Conservation (phyloP, 2,797 vertebrate genomes). For the Poecilia wingei region DNA sequence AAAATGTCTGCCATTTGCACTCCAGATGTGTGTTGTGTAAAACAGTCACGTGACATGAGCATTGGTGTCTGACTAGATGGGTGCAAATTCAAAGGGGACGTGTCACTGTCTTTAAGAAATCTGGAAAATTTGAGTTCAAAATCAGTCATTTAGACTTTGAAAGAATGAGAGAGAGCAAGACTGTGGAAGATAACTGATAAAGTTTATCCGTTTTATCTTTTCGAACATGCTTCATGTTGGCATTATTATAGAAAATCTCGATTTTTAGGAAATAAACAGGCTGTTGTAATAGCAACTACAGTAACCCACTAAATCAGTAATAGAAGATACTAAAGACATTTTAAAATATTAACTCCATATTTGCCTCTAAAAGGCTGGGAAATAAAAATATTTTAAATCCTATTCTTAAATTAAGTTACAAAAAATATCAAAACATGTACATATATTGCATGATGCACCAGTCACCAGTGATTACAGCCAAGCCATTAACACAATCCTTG, state of each 20-base stretch:
- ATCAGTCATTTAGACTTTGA: not conserved
- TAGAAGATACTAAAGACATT: not conserved
- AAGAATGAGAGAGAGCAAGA: not conserved
- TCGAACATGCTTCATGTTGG: not conserved
- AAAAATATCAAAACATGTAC: not conserved
- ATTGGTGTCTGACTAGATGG: not conserved
- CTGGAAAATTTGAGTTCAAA: not conserved
- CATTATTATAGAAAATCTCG: not conserved
- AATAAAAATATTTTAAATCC: not conserved
- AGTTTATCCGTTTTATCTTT: not conserved
- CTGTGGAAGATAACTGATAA: not conserved
- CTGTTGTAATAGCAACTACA: not conserved
- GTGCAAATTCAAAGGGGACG: not conserved
- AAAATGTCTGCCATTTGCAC: not conserved
- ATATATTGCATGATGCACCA: not conserved
- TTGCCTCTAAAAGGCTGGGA: not conserved
- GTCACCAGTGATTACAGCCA: constrained; percentile 1
- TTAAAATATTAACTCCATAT: not conserved
- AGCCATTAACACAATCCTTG: constrained; percentile 43
- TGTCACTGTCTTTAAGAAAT: not conserved
- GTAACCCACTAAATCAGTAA: not conserved
- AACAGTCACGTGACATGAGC: not conserved
- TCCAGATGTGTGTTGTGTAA: not conserved
- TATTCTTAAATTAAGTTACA: not conserved
- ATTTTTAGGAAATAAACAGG: not conserved